Evolutionary conservation across 2,113 vertebrate genomes (phyloP), one percentile per base, ranked within the genome.

Genomic region (Plecturocebus donacophilus): DNA sequence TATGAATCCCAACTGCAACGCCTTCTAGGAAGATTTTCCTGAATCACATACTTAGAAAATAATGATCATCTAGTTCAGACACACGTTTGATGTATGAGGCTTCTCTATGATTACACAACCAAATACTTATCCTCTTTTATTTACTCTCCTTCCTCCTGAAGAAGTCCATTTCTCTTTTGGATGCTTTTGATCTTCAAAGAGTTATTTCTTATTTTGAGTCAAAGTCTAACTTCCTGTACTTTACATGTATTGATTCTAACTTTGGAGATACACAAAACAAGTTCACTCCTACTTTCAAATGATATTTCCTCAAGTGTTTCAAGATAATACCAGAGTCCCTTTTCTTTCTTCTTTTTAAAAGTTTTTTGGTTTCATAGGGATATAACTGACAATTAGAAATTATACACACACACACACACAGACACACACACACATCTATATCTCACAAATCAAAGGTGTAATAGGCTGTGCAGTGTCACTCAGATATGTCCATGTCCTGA

Each of bases 131-230:
- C 40, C 40, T 68, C n/a, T 93, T 95, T 73, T 13, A 82, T 86
- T 90, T 90, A 56, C n/a, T 75, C 47, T 90, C 58, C 19, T 92
- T 97, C 47, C 47, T 84, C 16, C 12, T 82, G 32, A 92, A 93
- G 32, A 49, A 88, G 10, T 64, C 2, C 17, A 35, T 10, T 82
- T 3, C 4, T 71, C 23, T 56, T 52, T 52, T 79, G 45, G 30
- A 49, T 75, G 70, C 38, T 58, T 58, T 45, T 42, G 25, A 76
- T 42, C 30, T 23, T 64, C 27, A 21, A 64, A 56, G 79, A 81
- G 13, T 76, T 27, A 23, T 27, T 89, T 81, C 8, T 9, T 81
- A 87, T 12, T 91, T 93, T 91, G 10, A 73, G 25, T 79, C 84
- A 83, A 90, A 88, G 38, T 83, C 71, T 32, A 3, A 58, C 17